These are phyloP conservation scores for Melanaphis sacchari DNA, from an alignment of 1,140 invertebrate species.

Conservation along the genomic window DNA sequence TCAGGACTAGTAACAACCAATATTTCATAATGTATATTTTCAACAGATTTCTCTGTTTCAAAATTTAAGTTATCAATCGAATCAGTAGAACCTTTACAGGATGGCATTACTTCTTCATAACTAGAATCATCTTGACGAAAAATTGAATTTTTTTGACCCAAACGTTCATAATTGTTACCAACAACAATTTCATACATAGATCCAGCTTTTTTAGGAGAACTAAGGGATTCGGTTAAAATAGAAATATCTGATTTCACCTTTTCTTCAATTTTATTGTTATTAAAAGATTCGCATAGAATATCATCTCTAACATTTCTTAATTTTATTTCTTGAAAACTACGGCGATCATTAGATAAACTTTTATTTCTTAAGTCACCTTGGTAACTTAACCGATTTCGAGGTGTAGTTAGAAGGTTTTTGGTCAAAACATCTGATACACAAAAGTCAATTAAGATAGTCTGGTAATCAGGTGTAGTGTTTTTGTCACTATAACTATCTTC, in stretches of 20 bases:
- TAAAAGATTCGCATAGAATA: neutral
- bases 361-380: slow-evolving; percentile 57
- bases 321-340: slow-evolving; percentile 55
- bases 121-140: slow-evolving; percentile 43
- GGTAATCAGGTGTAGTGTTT: neutral
- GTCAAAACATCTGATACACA: neutral
- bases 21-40: slow-evolving; percentile 52
- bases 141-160: slow-evolving; percentile 46
- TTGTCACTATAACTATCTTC: slow-evolving; percentile 59
- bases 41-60: slow-evolving; percentile 22
- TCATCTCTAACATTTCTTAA: slow-evolving; percentile 7
- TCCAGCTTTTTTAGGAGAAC: neutral
- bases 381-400: slow-evolving; percentile 59
- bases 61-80: slow-evolving; percentile 46
- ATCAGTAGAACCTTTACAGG: slow-evolving; percentile 22
- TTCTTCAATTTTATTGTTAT: neutral
- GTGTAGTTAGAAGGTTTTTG: slow-evolving; percentile 15
- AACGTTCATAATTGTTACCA: slow-evolving; percentile 40
- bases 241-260: slow-evolving; percentile 24
- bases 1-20: slow-evolving; percentile 47
- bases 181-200: slow-evolving; percentile 28
- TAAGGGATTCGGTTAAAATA: slow-evolving; percentile 34
- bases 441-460: neutral
- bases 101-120: slow-evolving; percentile 41
- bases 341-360: slow-evolving; percentile 23